These are phyloP conservation scores for Gasteruption jaculator DNA, from an alignment of 2,888 invertebrate species.

Conservation along the genomic window DNA sequence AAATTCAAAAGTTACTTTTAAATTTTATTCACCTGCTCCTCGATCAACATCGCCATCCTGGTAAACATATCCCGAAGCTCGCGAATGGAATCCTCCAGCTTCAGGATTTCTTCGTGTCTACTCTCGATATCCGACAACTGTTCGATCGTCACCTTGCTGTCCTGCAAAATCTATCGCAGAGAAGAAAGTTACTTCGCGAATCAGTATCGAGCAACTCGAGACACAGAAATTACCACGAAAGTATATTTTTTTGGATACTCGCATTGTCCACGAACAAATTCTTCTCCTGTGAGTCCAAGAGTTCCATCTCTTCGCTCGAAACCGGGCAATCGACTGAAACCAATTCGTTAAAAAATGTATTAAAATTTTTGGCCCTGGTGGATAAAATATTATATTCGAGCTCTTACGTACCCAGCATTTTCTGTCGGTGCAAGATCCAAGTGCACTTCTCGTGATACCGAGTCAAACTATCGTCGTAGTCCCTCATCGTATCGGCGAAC, in stretches of 20 bases:
- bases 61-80: slow-evolving; percentile 79
- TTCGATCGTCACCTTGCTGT: slow-evolving; percentile 71
- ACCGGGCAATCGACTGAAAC: no score
- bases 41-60: slow-evolving; percentile 77
- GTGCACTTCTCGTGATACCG: slow-evolving; percentile 56
- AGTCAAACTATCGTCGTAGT: slow-evolving; percentile 56
- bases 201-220: no score
- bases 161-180: slow-evolving; percentile 72
- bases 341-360: no score
- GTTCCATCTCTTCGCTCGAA: slow-evolving; percentile 52
- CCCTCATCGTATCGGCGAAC: slow-evolving; percentile 54
- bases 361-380: no score
- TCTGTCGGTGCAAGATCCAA: slow-evolving; percentile 57
- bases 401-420: slow-evolving; percentile 53
- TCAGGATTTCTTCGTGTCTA: slow-evolving; percentile 75
- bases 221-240: slow-evolving; percentile 2
- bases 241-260: slow-evolving; percentile 30
- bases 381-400: slow-evolving; percentile 8
- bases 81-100: slow-evolving; percentile 73
- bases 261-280: slow-evolving; percentile 56
- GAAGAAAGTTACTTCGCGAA: no score
- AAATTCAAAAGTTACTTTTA: slow-evolving; percentile 6
- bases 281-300: slow-evolving; percentile 47
- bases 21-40: slow-evolving; percentile 60
- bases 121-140: slow-evolving; percentile 77